Evolutionary conservation across 2,113 vertebrate genomes (phyloP).

Genomic region (Rhea americana): DNA sequence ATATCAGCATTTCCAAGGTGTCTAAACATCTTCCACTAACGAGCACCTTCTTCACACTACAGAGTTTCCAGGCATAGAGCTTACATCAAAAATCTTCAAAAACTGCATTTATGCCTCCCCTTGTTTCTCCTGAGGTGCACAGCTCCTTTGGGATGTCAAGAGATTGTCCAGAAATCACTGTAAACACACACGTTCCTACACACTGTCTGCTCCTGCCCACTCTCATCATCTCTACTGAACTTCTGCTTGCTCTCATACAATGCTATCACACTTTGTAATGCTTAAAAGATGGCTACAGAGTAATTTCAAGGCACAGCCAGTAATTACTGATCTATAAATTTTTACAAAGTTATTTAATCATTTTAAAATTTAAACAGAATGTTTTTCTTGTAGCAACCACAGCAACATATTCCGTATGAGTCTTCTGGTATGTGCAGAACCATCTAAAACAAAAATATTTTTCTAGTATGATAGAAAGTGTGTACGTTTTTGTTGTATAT

Average conservation of each 20-base stretch:
- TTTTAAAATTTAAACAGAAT: background rate
- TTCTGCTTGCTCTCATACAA: background rate
- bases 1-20: too few relatives aligned
- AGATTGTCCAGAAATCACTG: fast-evolving
- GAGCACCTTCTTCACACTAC: background rate
- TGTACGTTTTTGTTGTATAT: background rate
- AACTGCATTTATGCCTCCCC: background rate
- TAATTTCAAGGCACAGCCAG: background rate
- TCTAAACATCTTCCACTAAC: background rate
- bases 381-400: background rate
- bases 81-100: background rate
- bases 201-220: background rate
- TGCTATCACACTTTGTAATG: background rate
- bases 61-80: background rate
- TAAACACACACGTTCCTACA: background rate
- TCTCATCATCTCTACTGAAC: background rate
- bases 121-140: background rate
- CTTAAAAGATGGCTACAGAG: background rate
- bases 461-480: background rate
- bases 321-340: background rate
- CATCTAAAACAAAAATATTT: background rate
- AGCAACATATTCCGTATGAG: background rate
- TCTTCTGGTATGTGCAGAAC: background rate
- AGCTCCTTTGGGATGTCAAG: background rate
- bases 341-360: background rate